Conservation (phyloP, 1,140 invertebrate genomes). For the Anastatus disparis region DNA sequence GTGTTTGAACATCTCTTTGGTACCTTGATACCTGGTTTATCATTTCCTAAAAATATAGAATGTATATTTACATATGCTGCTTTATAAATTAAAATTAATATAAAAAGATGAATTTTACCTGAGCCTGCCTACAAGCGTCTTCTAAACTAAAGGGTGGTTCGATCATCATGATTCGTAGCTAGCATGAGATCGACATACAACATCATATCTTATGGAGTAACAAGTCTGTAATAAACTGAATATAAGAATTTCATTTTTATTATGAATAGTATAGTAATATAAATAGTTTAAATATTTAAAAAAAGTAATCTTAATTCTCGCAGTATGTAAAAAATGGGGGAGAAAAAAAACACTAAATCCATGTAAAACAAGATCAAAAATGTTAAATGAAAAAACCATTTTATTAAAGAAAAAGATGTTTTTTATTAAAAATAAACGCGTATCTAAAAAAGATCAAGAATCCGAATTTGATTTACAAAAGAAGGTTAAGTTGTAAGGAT, state of each 20-base stretch:
- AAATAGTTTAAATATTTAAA: too few relatives aligned
- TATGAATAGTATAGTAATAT: too few relatives aligned
- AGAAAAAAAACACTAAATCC: neutral
- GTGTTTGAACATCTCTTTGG: conserved; percentile 53
- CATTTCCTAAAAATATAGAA: conserved; percentile 54
- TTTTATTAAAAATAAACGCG: too few relatives aligned
- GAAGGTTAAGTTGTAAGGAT: neutral
- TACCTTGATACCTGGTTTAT: conserved; percentile 59
- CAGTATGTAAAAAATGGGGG: neutral
- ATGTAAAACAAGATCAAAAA: too few relatives aligned
- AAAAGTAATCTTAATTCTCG: too few relatives aligned
- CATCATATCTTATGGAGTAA: conserved; percentile 59
- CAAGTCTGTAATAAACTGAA: conserved; percentile 55
- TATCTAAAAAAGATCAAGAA: too few relatives aligned
- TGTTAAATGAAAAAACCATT: neutral
- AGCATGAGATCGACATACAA: conserved; percentile 47
- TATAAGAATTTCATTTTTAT: neutral
- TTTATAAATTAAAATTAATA: neutral
- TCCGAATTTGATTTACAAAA: neutral
- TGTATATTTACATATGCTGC: neutral
- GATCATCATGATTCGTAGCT: conserved; percentile 57
- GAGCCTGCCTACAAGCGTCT: conserved; percentile 63
- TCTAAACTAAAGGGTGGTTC: conserved; percentile 59
- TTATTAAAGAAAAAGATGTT: too few relatives aligned
- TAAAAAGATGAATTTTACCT: conserved; percentile 49